These are phyloP conservation scores for Oegoconia quadripuncta DNA, from an alignment of 2,888 invertebrate genomes.

Conservation along the genomic window DNA sequence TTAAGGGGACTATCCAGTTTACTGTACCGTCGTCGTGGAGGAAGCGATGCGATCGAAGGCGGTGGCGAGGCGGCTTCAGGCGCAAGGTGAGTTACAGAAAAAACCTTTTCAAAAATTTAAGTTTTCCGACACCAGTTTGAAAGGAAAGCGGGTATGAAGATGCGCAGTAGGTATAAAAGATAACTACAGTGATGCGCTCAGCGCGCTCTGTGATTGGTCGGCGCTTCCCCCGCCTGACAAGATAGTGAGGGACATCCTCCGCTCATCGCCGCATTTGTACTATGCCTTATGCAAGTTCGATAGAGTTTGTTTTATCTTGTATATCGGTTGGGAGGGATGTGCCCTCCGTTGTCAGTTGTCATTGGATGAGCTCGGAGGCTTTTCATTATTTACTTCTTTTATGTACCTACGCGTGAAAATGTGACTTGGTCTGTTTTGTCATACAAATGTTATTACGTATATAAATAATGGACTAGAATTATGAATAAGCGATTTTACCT, in stretches of 20 bases:
- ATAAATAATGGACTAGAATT: too few species aligned
- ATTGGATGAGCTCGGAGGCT: slow-evolving; percentile 71
- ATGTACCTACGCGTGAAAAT: slow-evolving; percentile 34
- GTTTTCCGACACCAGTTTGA: background rate
- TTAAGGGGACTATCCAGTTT: slow-evolving; percentile 50
- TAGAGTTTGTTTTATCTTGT: slow-evolving; percentile 39
- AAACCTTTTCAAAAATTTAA: background rate
- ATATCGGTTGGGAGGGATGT: slow-evolving; percentile 57
- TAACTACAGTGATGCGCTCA: slow-evolving; percentile 69
- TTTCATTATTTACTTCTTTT: slow-evolving; percentile 66
- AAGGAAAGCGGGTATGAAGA: slow-evolving; percentile 24
- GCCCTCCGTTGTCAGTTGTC: slow-evolving; percentile 71
- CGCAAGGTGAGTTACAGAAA: slow-evolving; percentile 79
- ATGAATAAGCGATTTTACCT: too few species aligned
- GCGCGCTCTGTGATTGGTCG: slow-evolving; percentile 59
- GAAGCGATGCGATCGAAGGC: slow-evolving; percentile 85
- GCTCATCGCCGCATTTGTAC: slow-evolving; percentile 28
- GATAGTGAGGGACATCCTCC: slow-evolving; percentile 75
- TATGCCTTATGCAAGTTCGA: slow-evolving; percentile 21
- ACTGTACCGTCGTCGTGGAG: slow-evolving; percentile 39
- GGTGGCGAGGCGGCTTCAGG: slow-evolving; percentile 83
- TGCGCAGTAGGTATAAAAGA: slow-evolving; percentile 66
- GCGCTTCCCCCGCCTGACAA: slow-evolving; percentile 74
- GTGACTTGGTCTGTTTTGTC: slow-evolving; percentile 9
- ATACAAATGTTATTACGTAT: background rate